A percentile compares a stretch with the other conserved stretches of the same genome.
Evolutionary conservation across 1,140 invertebrate genomes (phyloP).

Genomic region (Dendroctonus ponderosae): DNA sequence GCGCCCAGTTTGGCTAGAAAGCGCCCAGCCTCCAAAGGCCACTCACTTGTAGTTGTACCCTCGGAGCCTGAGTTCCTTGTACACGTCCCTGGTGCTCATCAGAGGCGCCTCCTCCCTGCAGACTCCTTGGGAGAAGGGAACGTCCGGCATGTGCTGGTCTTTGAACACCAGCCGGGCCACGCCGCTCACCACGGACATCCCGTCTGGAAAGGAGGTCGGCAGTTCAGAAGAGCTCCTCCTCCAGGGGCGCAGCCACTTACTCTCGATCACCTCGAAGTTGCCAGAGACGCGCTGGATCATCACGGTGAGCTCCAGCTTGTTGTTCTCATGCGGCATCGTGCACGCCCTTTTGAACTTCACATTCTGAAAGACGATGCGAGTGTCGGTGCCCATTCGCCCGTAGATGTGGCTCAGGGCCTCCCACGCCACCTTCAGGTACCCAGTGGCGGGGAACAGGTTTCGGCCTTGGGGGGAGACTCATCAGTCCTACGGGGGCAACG

Average conservation of each 20-base stretch:
- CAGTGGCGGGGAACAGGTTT: slow-evolving; percentile 86
- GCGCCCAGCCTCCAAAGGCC: no score
- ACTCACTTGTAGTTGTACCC: slow-evolving; percentile 84
- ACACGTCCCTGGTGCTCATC: slow-evolving; percentile 71
- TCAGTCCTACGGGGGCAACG: not conserved
- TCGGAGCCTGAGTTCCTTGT: slow-evolving; percentile 86
- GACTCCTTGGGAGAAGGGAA: slow-evolving; percentile 11
- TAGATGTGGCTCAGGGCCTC: slow-evolving; percentile 79
- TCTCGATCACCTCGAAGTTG: slow-evolving; percentile 66
- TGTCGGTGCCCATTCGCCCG: slow-evolving; percentile 65
- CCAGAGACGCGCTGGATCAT: slow-evolving; percentile 80
- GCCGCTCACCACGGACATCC: slow-evolving; percentile 75
- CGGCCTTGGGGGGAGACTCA: slow-evolving; percentile 57
- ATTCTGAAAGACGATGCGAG: slow-evolving; percentile 84
- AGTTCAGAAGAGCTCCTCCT: not conserved
- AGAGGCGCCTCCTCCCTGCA: not conserved
- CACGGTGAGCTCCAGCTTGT: slow-evolving; percentile 71
- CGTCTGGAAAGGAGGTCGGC: slow-evolving; percentile 44
- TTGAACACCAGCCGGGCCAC: slow-evolving; percentile 4
- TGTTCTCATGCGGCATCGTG: slow-evolving; percentile 70
- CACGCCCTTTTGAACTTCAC: slow-evolving; percentile 81
- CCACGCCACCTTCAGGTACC: slow-evolving; percentile 84
- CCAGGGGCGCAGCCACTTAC: slow-evolving; percentile 5
- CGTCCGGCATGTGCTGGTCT: not conserved
- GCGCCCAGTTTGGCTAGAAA: no score